A percentile compares a stretch with the other conserved stretches of the same genome.
phyloP scores from a whole-genome alignment of 2,113 vertebrate genomes.

The Girardinichthys multiradiatus region DNA sequence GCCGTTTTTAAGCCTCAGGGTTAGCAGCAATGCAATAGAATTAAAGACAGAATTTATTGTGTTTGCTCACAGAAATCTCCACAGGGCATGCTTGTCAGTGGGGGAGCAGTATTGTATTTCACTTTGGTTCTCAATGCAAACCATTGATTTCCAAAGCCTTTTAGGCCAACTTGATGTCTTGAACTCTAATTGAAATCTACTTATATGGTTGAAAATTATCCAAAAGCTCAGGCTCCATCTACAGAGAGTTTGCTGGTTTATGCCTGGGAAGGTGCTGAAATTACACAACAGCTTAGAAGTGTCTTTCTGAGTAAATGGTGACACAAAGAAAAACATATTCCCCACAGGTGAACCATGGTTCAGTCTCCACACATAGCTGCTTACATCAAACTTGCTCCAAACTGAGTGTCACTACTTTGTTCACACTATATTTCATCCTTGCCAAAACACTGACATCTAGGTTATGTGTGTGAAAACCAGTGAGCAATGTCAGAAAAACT shows the following conservation, averaged over 20 bases:
- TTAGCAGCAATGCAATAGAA: not conserved
- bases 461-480: slow-evolving; percentile 24
- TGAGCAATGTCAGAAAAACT: not conserved
- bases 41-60: not conserved
- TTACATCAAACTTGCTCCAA: slow-evolving; percentile 3
- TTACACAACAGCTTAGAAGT: slow-evolving; percentile 7
- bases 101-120: not conserved
- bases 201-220: not conserved
- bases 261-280: not conserved
- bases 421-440: slow-evolving; percentile 42
- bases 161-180: not conserved
- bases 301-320: slow-evolving; percentile 16
- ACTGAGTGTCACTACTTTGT: slow-evolving; percentile 28
- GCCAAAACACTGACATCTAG: slow-evolving; percentile 18
- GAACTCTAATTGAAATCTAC: not conserved
- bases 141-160: not conserved
- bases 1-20: not conserved
- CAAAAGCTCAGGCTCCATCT: slow-evolving; percentile 1
- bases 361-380: slow-evolving; percentile 20
- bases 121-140: not conserved
- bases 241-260: not conserved
- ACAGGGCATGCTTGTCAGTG: slow-evolving; percentile 10
- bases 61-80: slow-evolving; percentile 9
- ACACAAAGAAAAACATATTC: slow-evolving; percentile 16
- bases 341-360: slow-evolving; percentile 21